Percentiles rank a stretch among this genome's conserved stretches.
These are phyloP conservation scores for Drosophila lowei DNA, from an alignment of 1,140 invertebrate genomes.

Conservation along the genomic window DNA sequence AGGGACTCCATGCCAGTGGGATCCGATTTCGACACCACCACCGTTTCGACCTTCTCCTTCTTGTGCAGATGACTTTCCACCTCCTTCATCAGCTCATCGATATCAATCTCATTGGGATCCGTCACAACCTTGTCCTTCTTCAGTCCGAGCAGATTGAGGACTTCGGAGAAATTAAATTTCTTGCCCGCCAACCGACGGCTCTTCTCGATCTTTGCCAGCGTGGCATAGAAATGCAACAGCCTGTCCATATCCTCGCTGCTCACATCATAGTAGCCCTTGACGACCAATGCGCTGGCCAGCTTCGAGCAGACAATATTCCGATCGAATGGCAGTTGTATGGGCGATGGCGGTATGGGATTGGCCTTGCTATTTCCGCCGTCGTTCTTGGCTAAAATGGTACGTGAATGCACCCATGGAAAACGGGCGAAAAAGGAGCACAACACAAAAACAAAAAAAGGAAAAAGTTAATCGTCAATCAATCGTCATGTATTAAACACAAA, in stretches of 20 bases:
- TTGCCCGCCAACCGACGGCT: slow-evolving; percentile 20
- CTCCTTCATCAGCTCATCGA: slow-evolving; percentile 60
- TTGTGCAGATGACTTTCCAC: slow-evolving; percentile 60
- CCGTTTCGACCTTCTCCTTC: slow-evolving; percentile 4
- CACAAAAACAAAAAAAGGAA: too few species aligned
- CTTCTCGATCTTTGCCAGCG: slow-evolving; percentile 83
- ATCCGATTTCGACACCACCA: not conserved
- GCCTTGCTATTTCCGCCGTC: slow-evolving; percentile 7
- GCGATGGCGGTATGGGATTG: not conserved
- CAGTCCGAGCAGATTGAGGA: slow-evolving; percentile 24
- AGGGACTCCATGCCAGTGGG: slow-evolving; percentile 87
- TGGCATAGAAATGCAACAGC: slow-evolving; percentile 89
- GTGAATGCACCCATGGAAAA: too few species aligned
- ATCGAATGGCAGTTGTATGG: slow-evolving; percentile 62
- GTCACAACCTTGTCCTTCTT: not conserved
- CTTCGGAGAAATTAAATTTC: slow-evolving; percentile 46
- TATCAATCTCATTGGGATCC: slow-evolving; percentile 42
- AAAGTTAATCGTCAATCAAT: too few species aligned
- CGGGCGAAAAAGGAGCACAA: too few species aligned
- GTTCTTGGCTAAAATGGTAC: too few species aligned
- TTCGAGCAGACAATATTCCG: slow-evolving; percentile 87
- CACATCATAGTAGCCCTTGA: slow-evolving; percentile 90
- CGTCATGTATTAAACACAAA: too few species aligned
- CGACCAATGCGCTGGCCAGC: slow-evolving; percentile 89
- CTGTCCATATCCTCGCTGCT: slow-evolving; percentile 89